Evolutionary conservation across 2,113 vertebrate genomes (phyloP), one percentile per base, ranked within the genome.

Genomic region (Mandrillus leucophaeus): DNA sequence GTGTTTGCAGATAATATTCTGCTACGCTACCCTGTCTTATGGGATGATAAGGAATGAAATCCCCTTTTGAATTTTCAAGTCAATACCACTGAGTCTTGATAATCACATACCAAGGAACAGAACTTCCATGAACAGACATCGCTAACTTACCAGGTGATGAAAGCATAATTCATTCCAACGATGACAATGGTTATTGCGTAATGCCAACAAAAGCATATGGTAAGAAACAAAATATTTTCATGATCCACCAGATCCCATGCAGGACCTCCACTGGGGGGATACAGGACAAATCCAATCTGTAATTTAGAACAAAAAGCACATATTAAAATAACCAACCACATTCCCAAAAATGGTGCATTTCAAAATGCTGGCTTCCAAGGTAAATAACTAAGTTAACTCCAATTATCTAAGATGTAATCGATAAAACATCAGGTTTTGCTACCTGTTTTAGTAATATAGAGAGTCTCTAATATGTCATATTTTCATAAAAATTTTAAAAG

Each of bases 151-250:
- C 99, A 99, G 97, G 92, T 99, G 96, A 99, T 95, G 10, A 99
- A 98, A 97, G 98, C 98, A 95, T 99, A 99, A 98, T 99, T 98
- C 90, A 98, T 85, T 91, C 99, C 98, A 89, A 99, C 98, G 43
- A 99, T 66, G 87, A 99, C 95, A 98, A 99, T 97, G 92, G 98
- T 98, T 82, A 99, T 98, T 55, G 99, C 99, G 0, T 99, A 99
- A 98, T 99, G 99, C 99, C 99, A 99, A 97, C 99, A 99, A 97
- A 99, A 99, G 97, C 99, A 99, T 98, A 99, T 99, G 78, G 99
- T 99, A 87, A 99, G 95, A 97, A 99, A 99, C 99, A 99, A 99
- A 97, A 99, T 91, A 55, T 99, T 99, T 93, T 93, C 98, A 88
- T 99, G 99, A 97, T 99, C 99, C 0, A 7, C 98, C 88, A 98